phyloP scores from a whole-genome alignment of 1,140 invertebrate genomes.

The Apis florea region DNA sequence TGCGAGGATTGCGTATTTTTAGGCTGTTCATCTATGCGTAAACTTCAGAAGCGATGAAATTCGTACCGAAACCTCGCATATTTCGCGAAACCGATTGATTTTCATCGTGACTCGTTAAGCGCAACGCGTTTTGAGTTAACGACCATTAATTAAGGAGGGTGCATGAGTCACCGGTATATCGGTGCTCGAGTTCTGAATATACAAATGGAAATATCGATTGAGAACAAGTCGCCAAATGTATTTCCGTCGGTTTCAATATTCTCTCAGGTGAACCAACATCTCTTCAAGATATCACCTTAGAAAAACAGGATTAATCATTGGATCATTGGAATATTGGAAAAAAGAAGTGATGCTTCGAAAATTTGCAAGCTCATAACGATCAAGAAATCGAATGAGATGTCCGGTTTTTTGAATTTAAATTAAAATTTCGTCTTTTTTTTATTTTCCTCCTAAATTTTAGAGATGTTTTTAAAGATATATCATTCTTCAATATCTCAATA shows the following conservation, averaged over 20 bases:
- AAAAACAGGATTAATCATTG: not conserved
- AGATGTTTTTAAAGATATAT: no score
- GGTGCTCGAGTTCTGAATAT: conserved; percentile 6
- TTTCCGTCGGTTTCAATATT: conserved; percentile 17
- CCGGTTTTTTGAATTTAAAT: not conserved
- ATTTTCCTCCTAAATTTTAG: not conserved
- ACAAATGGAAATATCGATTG: conserved; percentile 6
- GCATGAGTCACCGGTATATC: conserved; percentile 9
- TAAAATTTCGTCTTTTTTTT: not conserved
- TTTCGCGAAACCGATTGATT: conserved; percentile 9
- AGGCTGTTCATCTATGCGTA: not conserved
- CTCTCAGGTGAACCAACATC: not conserved
- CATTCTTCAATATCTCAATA: not conserved
- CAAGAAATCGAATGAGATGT: not conserved
- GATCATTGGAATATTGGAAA: no score
- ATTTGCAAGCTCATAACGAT: not conserved
- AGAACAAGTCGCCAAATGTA: not conserved
- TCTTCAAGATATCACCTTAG: not conserved
- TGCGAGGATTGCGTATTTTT: conserved; percentile 1
- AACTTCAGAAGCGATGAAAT: conserved; percentile 1
- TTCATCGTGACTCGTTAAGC: conserved; percentile 1
- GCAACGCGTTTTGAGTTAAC: conserved; percentile 4
- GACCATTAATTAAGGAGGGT: not conserved
- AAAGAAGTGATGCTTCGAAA: no score
- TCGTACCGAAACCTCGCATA: not conserved